Percentiles rank a stretch among this genome's conserved stretches.
phyloP scores from a whole-genome alignment of 2,797 vertebrate species.

The Oophaga sylvatica region DNA sequence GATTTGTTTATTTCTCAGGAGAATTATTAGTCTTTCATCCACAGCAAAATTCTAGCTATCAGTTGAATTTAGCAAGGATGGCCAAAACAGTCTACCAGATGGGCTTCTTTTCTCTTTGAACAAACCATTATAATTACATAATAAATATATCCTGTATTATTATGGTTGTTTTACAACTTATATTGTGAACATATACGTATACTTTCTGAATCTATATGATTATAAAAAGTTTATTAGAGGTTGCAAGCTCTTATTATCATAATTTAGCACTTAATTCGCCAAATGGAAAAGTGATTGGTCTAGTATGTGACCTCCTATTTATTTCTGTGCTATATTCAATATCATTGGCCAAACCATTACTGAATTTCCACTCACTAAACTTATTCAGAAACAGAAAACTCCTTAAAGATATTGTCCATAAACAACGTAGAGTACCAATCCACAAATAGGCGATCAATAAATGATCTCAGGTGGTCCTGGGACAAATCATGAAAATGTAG shows the following conservation, averaged over 20 bases:
- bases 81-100: not conserved
- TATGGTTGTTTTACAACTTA: not conserved
- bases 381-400: too few relatives aligned
- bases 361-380: too few relatives aligned
- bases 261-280: not conserved
- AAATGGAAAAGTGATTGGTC: not conserved
- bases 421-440: too few relatives aligned
- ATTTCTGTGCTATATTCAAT: too few relatives aligned
- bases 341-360: too few relatives aligned
- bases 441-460: too few relatives aligned
- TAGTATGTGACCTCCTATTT: not conserved
- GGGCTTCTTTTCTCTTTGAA: not conserved
- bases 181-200: too few relatives aligned
- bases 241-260: not conserved
- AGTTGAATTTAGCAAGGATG: too few relatives aligned
- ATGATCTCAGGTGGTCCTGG: too few relatives aligned
- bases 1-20: not conserved
- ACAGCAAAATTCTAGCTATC: not conserved
- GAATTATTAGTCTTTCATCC: not conserved
- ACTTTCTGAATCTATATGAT: not conserved
- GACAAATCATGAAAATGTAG: too few relatives aligned
- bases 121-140: not conserved
- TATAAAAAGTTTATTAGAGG: not conserved
- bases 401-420: too few relatives aligned
- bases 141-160: not conserved